These are phyloP conservation scores for Lamprologus ornatipinnis DNA, from an alignment of 2,113 vertebrate genomes.

Conservation along the genomic window DNA sequence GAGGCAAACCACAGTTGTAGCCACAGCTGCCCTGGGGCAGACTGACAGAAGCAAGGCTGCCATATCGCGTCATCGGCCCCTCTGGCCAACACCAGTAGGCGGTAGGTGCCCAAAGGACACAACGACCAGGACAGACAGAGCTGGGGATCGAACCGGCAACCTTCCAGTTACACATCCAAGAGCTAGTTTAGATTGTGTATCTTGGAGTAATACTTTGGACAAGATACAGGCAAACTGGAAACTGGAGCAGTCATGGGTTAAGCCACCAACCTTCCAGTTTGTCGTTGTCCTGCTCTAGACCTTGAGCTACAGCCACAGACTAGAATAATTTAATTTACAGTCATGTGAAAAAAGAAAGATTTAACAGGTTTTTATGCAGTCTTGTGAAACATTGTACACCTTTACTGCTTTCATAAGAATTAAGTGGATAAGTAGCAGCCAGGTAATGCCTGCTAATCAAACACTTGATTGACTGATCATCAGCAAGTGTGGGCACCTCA, in stretches of 20 bases:
- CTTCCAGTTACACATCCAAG: neutral
- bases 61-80: neutral
- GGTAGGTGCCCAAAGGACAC: neutral
- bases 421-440: neutral
- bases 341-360: neutral
- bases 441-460: neutral
- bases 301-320: neutral
- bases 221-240: neutral
- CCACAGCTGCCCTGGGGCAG: neutral
- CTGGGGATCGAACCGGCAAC: neutral
- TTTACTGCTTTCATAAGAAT: neutral
- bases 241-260: neutral
- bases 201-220: neutral
- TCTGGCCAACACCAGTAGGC: neutral
- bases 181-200: neutral
- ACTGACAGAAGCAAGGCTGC: neutral
- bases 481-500: neutral
- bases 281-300: neutral
- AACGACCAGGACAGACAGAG: neutral
- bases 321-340: neutral
- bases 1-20: fast-evolving
- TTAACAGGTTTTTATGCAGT: neutral
- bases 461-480: neutral
- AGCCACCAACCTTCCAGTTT: neutral
- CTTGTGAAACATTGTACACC: neutral